Evolutionary conservation across 2,113 vertebrate species (phyloP).

Genomic region (Micronycteris hirsuta): DNA sequence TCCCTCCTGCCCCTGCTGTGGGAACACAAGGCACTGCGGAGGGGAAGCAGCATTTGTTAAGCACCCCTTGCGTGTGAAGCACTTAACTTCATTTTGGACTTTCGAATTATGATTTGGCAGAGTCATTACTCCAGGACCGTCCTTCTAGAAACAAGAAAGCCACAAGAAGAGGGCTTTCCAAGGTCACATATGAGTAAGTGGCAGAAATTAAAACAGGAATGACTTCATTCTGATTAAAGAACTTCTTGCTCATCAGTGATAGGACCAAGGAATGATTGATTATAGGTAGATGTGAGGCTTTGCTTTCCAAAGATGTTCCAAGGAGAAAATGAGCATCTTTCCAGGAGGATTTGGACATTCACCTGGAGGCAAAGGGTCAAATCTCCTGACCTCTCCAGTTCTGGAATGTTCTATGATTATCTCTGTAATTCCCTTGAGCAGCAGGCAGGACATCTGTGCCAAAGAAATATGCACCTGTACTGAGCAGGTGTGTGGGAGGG

Average conservation of each 20-base stretch:
- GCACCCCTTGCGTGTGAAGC: not conserved
- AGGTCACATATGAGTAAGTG: conserved; percentile 4
- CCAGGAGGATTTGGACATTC: not conserved
- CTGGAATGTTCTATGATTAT: conserved; percentile 22
- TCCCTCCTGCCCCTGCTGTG: not conserved
- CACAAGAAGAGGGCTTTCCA: not conserved
- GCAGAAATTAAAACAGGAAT: not conserved
- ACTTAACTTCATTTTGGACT: not conserved
- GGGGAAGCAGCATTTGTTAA: not conserved
- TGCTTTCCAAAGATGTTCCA: not conserved
- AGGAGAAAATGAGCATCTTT: not conserved
- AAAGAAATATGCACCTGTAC: conserved; percentile 49
- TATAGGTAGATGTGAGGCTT: not conserved
- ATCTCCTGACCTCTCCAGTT: not conserved
- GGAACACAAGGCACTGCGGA: not conserved
- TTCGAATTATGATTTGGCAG: not conserved
- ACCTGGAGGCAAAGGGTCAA: not conserved
- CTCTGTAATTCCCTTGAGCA: conserved; percentile 6
- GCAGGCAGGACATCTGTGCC: not conserved
- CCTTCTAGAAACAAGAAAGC: not conserved
- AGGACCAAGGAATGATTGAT: not conserved
- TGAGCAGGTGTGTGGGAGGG: conserved; percentile 58
- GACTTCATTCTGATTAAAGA: conserved; percentile 36
- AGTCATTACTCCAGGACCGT: conserved; percentile 5
- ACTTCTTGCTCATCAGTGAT: not conserved